A percentile compares a stretch with the other conserved stretches of the same genome.
Conservation (phyloP, 2,113 vertebrate species). For the Shinisaurus crocodilurus region DNA sequence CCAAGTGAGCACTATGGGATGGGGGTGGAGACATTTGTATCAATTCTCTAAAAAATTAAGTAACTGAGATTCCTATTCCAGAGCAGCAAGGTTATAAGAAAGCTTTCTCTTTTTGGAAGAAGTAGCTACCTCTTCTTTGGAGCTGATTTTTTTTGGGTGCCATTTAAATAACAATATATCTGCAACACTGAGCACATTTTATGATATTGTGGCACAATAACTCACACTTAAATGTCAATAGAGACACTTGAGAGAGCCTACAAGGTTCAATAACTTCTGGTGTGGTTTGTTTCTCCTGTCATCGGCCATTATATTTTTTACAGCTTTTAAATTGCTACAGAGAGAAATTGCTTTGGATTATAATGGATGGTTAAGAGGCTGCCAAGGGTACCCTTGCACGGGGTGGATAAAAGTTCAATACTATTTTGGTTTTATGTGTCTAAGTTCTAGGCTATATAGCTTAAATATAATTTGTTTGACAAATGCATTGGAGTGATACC, state of each 20-base stretch:
- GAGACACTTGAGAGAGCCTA: slow-evolving; percentile 60
- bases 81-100: slow-evolving; percentile 6
- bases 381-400: slow-evolving; percentile 52
- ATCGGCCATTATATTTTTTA: slow-evolving; percentile 67
- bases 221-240: slow-evolving; percentile 71
- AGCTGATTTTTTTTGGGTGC: slow-evolving; percentile 48
- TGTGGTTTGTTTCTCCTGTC: slow-evolving; percentile 71
- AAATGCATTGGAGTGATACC: slow-evolving; percentile 50
- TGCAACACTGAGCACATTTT: slow-evolving; percentile 65
- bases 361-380: slow-evolving; percentile 64
- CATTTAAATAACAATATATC: slow-evolving; percentile 66
- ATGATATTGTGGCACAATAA: slow-evolving; percentile 68
- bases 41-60: slow-evolving; percentile 13
- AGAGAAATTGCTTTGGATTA: slow-evolving; percentile 62
- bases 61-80: background rate
- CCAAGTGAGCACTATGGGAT: background rate
- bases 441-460: slow-evolving; percentile 57
- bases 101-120: slow-evolving; percentile 7
- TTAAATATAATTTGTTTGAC: slow-evolving; percentile 58
- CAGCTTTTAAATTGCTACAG: slow-evolving; percentile 70
- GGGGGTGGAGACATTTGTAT: background rate
- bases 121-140: slow-evolving; percentile 46
- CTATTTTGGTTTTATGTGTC: slow-evolving; percentile 68
- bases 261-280: slow-evolving; percentile 71
- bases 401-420: slow-evolving; percentile 61